Base-by-base conservation (phyloP, 1,140 invertebrate species). In the Heliconius himera region DNA sequence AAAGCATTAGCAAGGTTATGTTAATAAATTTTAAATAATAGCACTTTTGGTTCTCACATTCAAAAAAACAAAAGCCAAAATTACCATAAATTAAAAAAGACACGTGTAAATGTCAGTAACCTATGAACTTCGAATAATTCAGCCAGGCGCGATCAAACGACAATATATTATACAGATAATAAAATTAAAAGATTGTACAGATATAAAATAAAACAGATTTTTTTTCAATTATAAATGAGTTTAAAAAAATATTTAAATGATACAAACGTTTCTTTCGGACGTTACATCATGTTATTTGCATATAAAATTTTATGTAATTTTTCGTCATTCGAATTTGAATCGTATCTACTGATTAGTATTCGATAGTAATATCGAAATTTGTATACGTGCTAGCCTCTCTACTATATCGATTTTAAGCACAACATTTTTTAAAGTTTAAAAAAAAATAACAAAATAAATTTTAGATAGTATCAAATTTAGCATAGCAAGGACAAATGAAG, bases 261-360 rank as follows among this genome's bases (percentile, higher is more conserved):
- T 77, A 71, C 74, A 54, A 70, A 51, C 78, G 74, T 38, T 73
- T 80, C 79, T 75, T 81, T 79, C 33, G 77, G 49, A 73, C 73
- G 74, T 84, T 78, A 84, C 81, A 82, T 84, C 79, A 82, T 78
- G 75, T 60, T 46, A 81, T 83, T 80, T 54, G 51, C 82, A 83
- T 83, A 83, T 70, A 41, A 76, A 66, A 33, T 22, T 81, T 76
- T 79, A 73, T 76, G 49, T 54, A 75, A 51, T 18, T 49, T 51
- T 79, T 79, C 51, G 26, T 29, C n/a, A 51, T 60, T 74, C 29
- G 26, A 78, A 77, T 70, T 33, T 41, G n/a, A 38, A 29, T 70
- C 16, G n/a, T 76, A 66, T 11, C 11, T 5, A 29, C 60, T 66
- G 60, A 66, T 66, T 66, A 66, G 60, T 16, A 66, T 66, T 66